Percentiles rank a stretch among this genome's conserved stretches.
Evolutionary conservation across 1,140 invertebrate species (phyloP).

Genomic region (Mesaphorura yosii): DNA sequence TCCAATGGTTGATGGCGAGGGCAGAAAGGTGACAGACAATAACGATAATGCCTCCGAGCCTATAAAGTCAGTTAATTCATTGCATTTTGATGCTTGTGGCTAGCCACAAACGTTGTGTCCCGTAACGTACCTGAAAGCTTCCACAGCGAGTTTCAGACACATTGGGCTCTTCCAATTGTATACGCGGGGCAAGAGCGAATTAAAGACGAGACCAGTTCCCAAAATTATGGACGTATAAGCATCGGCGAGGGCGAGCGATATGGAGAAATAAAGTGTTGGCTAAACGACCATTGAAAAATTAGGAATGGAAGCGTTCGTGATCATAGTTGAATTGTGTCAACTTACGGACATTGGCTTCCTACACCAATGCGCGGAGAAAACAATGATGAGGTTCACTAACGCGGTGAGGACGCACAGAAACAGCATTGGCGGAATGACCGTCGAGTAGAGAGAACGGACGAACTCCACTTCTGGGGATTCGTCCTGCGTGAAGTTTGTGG

Average conservation of each 20-base stretch:
- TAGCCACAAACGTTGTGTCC: not conserved
- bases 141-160: slow-evolving; percentile 19
- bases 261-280: slow-evolving; percentile 46
- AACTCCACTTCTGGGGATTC: not conserved
- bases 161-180: slow-evolving; percentile 13
- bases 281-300: too few relatives aligned
- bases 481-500: too few relatives aligned
- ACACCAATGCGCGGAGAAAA: slow-evolving; percentile 44
- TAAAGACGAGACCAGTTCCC: slow-evolving; percentile 43
- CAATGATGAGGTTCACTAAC: slow-evolving; percentile 42
- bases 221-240: slow-evolving; percentile 43
- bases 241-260: slow-evolving; percentile 49
- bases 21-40: slow-evolving; percentile 52
- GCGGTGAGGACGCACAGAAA: slow-evolving; percentile 42
- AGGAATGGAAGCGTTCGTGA: too few relatives aligned
- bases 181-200: slow-evolving; percentile 40
- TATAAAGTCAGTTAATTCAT: not conserved
- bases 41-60: slow-evolving; percentile 46
- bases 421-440: slow-evolving; percentile 36
- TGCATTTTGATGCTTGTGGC: not conserved
- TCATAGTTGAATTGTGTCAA: too few relatives aligned
- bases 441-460: not conserved
- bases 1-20: slow-evolving; percentile 55
- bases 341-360: slow-evolving; percentile 43
- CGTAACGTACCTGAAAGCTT: slow-evolving; percentile 22